Evolutionary conservation across 2,113 vertebrate genomes (phyloP), one percentile per base, ranked within the genome.

Genomic region (Silurus asotus): DNA sequence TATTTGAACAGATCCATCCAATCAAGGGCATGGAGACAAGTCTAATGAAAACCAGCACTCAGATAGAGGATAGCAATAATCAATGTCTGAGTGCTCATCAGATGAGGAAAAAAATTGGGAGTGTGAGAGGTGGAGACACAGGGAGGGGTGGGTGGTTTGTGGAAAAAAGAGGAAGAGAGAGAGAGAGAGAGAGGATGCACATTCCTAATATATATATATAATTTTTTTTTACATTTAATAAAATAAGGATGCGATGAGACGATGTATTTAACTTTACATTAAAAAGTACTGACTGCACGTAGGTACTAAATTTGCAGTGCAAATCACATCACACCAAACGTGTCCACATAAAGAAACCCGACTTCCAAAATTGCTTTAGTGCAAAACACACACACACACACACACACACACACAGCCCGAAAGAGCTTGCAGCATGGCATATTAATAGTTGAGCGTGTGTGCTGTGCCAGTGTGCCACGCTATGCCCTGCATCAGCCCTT

Each of bases 11-110:
- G 76, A n/a, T 0, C 13, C 17, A 70, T 70, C 64, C 62, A 69
- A 79, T 85, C 84, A 79, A 85, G 56, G 82, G 82, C 82, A 84
- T n/a, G 5, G 37, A 49, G 49, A 69, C 28, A 53, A 85, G 76
- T 28, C 61, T 79, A 79, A 85, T 85, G 69, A 85, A 85, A 80
- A 79, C 8, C 37, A 23, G 56, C 15, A 23, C 69, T 74, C 55
- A 75, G 19, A 84, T 84, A 59, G 67, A 65, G 72, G 67, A 58
- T 45, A 49, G 70, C 70, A 6, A 37, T 78, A 28, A 85, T 78
- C 74, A 6, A 85, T 85, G 84, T 79, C 15, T n/a, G 53, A n/a
- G 84, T n/a, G 20, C 23, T 53, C 11, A 76, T 84, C 58, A 64
- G 65, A n/a, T 25, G 78, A 77, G 86, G 53, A 51, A 64, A 25